Conservation (phyloP, 2,113 vertebrate species). For the Cyanistes caeruleus region DNA sequence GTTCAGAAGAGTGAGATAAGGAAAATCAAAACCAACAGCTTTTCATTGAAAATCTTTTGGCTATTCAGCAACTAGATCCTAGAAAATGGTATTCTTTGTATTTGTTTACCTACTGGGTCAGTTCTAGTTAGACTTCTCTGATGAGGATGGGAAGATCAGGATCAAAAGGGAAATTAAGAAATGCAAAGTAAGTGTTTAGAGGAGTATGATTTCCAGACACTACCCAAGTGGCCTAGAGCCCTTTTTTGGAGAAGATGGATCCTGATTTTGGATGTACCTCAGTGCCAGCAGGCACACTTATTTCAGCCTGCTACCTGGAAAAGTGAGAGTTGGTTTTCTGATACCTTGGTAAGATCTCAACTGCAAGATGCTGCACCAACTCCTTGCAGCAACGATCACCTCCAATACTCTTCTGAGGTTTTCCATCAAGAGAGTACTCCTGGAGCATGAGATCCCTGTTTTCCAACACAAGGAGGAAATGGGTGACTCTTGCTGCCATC, state of each 20-base stretch:
- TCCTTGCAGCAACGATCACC: background rate
- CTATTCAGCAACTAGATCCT: background rate
- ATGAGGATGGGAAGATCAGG: background rate
- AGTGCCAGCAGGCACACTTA: background rate
- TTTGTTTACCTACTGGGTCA: background rate
- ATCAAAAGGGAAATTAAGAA: background rate
- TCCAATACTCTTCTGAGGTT: background rate
- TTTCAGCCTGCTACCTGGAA: background rate
- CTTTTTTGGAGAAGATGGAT: background rate
- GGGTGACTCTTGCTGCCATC: background rate
- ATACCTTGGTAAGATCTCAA: background rate
- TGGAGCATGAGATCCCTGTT: background rate
- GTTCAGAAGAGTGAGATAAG: background rate
- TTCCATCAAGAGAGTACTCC: background rate
- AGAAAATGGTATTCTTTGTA: background rate
- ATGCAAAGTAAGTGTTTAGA: background rate
- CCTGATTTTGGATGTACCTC: background rate
- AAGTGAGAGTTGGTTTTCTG: background rate
- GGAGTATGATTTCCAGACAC: background rate
- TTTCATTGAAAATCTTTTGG: background rate
- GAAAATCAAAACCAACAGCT: background rate
- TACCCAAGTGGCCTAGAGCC: background rate
- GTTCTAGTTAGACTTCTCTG: background rate
- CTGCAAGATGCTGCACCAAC: background rate
- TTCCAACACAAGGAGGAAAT: background rate